These are phyloP conservation scores for Heptranchias perlo DNA, from an alignment of 2,113 vertebrate species.

Conservation along the genomic window DNA sequence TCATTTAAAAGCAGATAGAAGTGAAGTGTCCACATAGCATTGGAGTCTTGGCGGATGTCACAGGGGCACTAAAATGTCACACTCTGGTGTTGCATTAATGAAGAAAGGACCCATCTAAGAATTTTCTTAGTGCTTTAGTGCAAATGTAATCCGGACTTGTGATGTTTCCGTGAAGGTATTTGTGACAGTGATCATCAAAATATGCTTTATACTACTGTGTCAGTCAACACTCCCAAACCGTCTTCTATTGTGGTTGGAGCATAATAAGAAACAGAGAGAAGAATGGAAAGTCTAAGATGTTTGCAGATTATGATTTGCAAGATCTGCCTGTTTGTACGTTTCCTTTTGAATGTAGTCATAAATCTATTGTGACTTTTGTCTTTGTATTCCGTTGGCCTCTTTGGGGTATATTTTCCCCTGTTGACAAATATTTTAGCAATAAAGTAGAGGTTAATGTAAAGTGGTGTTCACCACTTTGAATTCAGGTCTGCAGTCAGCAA, in stretches of 20 bases:
- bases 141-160: neutral
- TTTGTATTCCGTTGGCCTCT: conserved; percentile 6
- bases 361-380: neutral
- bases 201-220: neutral
- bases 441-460: neutral
- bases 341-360: conserved; percentile 11
- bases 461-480: neutral
- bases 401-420: neutral
- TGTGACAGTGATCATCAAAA: neutral
- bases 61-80: neutral
- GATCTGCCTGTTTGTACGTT: conserved; percentile 28
- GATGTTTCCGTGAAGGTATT: conserved; percentile 28
- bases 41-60: neutral
- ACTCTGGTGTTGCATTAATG: neutral
- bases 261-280: conserved; percentile 12
- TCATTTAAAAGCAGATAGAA: neutral
- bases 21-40: no score
- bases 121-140: neutral
- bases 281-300: conserved; percentile 29
- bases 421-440: conserved; percentile 1
- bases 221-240: neutral
- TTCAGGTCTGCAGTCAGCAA: neutral
- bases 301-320: conserved; percentile 19
- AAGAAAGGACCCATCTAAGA: neutral
- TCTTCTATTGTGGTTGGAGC: conserved; percentile 19